phyloP scores from a whole-genome alignment of 2,113 vertebrate genomes.

The Chamaetylas fuelleborni region DNA sequence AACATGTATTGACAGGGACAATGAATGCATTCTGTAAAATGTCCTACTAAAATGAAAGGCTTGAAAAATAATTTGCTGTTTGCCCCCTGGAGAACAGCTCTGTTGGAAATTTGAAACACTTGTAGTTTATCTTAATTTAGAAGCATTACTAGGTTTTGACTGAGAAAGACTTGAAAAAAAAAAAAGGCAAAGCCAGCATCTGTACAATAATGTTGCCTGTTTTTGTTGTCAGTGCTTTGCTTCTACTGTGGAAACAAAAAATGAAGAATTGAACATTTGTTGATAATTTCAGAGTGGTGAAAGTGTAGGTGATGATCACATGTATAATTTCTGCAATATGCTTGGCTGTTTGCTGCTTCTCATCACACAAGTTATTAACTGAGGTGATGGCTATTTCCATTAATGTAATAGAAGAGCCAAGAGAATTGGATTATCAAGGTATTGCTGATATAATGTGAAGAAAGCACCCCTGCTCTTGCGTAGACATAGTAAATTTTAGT shows the following conservation, averaged over 20 bases:
- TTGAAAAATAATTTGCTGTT: constrained; percentile 44
- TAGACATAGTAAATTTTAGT: background rate
- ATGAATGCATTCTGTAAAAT: constrained; percentile 58
- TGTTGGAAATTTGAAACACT: constrained; percentile 9
- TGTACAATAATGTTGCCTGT: background rate
- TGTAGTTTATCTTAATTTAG: constrained; percentile 45
- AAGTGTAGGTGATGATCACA: background rate
- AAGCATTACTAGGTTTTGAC: constrained; percentile 5
- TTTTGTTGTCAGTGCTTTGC: background rate
- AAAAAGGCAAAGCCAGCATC: background rate
- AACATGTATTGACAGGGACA: constrained; percentile 51
- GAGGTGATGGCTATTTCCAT: background rate
- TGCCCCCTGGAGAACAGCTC: constrained; percentile 28
- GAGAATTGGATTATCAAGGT: constrained; percentile 2
- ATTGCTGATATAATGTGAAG: background rate
- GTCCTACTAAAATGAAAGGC: constrained; percentile 39
- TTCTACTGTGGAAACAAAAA: background rate
- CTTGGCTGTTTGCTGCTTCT: background rate
- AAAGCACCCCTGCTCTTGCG: background rate
- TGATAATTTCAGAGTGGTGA: background rate
- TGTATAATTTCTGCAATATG: background rate
- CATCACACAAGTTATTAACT: background rate
- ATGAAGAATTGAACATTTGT: background rate
- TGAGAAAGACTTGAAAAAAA: background rate
- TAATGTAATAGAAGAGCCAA: background rate